Conservation (phyloP, 2,113 vertebrate species). For the Gobio gobio region DNA sequence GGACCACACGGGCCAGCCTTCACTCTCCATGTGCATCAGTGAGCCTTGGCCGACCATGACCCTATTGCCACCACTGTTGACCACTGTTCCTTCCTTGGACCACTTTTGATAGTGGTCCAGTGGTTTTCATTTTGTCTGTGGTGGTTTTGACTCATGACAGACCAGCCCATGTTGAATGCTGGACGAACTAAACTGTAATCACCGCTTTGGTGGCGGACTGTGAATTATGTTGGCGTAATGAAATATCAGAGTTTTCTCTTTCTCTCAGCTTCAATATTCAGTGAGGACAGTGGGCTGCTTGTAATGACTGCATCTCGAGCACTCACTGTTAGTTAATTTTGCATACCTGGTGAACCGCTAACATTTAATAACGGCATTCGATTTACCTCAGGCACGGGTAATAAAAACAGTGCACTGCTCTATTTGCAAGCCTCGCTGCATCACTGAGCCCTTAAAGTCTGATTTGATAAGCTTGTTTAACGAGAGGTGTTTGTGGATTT, state of each 20-base stretch:
- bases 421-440: conserved; percentile 57
- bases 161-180: background rate
- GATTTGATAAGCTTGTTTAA: conserved; percentile 62
- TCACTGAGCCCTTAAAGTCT: conserved; percentile 59
- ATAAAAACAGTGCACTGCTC: conserved; percentile 59
- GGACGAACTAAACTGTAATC: conserved; percentile 5
- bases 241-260: conserved; percentile 43
- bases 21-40: too few relatives aligned
- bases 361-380: conserved; percentile 62
- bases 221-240: conserved; percentile 41
- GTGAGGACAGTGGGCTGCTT: conserved; percentile 2
- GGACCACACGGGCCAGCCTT: too few relatives aligned
- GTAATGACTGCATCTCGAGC: conserved; percentile 57
- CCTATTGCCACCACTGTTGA: too few relatives aligned
- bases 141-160: conserved; percentile 18
- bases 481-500: conserved; percentile 57
- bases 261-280: conserved; percentile 17
- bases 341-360: conserved; percentile 64
- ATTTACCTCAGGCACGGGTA: conserved; percentile 60
- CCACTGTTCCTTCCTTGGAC: too few relatives aligned
- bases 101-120: too few relatives aligned
- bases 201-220: conserved; percentile 18
- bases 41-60: too few relatives aligned
- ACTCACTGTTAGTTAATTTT: conserved; percentile 63
- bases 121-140: conserved; percentile 31